Conservation (phyloP, 92 coral and sea anemone species). For the Zoanthus sansibaricus region DNA sequence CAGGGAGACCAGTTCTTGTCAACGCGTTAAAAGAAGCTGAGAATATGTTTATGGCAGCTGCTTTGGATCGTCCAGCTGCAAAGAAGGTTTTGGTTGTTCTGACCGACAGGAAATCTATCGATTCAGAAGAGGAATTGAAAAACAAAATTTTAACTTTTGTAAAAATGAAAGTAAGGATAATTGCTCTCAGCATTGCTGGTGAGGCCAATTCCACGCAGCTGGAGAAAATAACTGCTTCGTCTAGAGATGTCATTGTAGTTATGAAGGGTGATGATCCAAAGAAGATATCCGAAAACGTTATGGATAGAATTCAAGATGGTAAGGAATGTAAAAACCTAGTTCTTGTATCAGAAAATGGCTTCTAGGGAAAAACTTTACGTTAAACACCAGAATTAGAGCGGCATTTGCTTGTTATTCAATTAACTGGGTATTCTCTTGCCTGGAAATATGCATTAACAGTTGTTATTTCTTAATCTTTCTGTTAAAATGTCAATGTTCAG, state of each 20-base stretch:
- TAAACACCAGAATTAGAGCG: too few species aligned
- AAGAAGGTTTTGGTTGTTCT: conserved; percentile 87
- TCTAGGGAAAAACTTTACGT: too few species aligned
- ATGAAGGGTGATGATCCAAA: conserved; percentile 50
- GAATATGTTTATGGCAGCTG: conserved; percentile 61
- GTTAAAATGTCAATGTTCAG: too few species aligned
- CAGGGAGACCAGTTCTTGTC: conserved; percentile 71
- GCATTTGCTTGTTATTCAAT: too few species aligned
- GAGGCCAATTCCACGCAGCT: conserved; percentile 77
- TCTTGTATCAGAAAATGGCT: neutral
- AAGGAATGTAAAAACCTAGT: neutral
- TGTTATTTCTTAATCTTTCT: too few species aligned
- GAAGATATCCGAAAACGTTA: conserved; percentile 59
- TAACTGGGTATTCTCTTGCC: too few species aligned
- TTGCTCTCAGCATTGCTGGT: conserved; percentile 71
- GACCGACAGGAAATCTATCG: conserved; percentile 76
- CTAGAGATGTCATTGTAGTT: conserved; percentile 65
- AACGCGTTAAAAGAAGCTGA: conserved; percentile 68
- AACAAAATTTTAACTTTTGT: conserved; percentile 71
- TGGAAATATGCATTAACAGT: too few species aligned
- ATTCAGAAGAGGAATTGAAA: conserved; percentile 64
- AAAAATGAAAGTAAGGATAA: conserved; percentile 62
- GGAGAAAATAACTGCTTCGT: conserved; percentile 61
- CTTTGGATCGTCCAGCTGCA: conserved; percentile 82
- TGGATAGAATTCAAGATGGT: conserved; percentile 75